Base-by-base conservation (phyloP, 2,888 invertebrate species). In the Corythucha ciliata region DNA sequence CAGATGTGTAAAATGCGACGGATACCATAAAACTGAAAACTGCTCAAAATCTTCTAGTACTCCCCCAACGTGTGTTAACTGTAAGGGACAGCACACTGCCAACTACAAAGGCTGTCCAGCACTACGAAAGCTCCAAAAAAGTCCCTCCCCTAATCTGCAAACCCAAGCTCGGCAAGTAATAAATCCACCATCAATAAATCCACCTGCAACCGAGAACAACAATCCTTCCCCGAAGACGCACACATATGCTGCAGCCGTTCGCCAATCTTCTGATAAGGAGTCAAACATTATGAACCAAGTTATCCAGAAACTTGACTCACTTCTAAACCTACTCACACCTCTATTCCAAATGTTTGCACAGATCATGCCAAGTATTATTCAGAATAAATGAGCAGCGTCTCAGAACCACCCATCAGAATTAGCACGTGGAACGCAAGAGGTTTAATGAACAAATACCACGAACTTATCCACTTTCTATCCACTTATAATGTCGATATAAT, bases 1-100 rank as follows among this genome's bases (percentile, higher is more conserved):
- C 16, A 29, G 45, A 32, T 32, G 45, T 22, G 45, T 45, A 12
- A 45, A 45, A 45, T 32, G 45, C 20, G 45, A 45, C 20, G 45
- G 45, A n/a, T 8, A n/a, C 21, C 45, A 45, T 16, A 12, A 7
- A 7, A 45, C 45, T 10, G 3, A 20, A 2, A 7, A 18, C 20
- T 45, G 29, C 14, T 21, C 32, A 3, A 45, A 45, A 20, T 2
- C 29, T 12, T 10, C 32, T 12, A 32, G 12, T 3, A 12, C 4
- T 3, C 29, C 18, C 29, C 45, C 45, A 2, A 45, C 3, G 2
- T 29, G 45, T 12, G 21, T 20, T 3, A 29, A 27, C 12, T 45
- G 45, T 32, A 20, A 14, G 8, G 45, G 29, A 6, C 20, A 45
- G 18, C 45, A 45, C 24, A n/a, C 45, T 3, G 45, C 45, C 14